Percentiles rank a stretch among this genome's conserved stretches.
Evolutionary conservation across 2,113 vertebrate genomes (phyloP).

Genomic region (Cygnus buccinator): DNA sequence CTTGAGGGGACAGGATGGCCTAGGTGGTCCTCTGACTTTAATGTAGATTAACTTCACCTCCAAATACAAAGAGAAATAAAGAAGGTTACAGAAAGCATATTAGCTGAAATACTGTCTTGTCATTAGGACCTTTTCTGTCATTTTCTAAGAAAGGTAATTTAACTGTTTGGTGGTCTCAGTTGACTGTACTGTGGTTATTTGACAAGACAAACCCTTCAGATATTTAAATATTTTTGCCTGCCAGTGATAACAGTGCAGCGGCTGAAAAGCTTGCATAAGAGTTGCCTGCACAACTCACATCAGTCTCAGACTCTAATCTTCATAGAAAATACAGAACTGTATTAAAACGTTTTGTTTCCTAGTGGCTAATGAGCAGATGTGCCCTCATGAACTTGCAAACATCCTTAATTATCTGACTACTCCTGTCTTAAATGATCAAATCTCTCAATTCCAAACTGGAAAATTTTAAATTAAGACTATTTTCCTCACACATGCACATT

Average conservation of each 20-base stretch:
- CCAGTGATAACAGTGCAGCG: background rate
- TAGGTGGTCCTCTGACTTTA: background rate
- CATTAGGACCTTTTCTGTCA: background rate
- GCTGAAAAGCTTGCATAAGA: background rate
- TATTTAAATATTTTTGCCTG: background rate
- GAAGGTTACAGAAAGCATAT: background rate
- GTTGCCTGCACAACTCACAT: background rate
- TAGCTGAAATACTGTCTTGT: background rate
- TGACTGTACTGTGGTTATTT: background rate
- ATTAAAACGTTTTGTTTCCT: background rate
- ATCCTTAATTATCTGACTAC: background rate
- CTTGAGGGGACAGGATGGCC: background rate
- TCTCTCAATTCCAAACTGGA: background rate
- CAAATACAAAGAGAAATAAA: background rate
- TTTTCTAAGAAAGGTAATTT: background rate
- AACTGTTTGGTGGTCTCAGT: background rate
- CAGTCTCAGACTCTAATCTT: background rate
- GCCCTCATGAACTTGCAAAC: background rate
- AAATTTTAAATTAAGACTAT: background rate
- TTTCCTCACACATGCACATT: accelerated
- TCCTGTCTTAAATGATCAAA: background rate
- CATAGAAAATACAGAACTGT: background rate
- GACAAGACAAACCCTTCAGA: background rate
- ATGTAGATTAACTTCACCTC: background rate
- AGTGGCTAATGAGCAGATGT: background rate